These are phyloP conservation scores for Drosophila bifasciata DNA, from an alignment of 1,140 invertebrate genomes.

Conservation along the genomic window DNA sequence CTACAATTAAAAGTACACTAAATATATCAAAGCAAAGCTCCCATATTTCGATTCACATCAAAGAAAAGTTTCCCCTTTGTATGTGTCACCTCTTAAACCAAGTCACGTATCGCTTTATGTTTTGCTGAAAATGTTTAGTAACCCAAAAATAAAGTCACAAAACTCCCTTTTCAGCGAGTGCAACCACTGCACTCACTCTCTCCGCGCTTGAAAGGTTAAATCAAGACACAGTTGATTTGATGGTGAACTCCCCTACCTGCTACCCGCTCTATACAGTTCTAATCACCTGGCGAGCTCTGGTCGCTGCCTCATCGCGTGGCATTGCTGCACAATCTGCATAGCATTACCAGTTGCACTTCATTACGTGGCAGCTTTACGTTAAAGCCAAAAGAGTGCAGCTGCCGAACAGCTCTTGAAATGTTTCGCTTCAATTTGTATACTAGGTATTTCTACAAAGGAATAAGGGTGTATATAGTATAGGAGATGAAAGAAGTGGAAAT, in stretches of 20 bases:
- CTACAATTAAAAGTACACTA: no score
- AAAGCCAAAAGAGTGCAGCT: slow-evolving; percentile 20
- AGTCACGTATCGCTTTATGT: slow-evolving; percentile 50
- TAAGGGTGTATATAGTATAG: no score
- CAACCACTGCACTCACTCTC: slow-evolving; percentile 20
- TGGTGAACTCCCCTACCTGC: slow-evolving; percentile 25
- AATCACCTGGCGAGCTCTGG: slow-evolving; percentile 41
- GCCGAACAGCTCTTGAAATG: slow-evolving; percentile 24
- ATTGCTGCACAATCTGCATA: slow-evolving; percentile 39
- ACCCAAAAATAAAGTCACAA: slow-evolving; percentile 31
- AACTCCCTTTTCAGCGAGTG: slow-evolving; percentile 3
- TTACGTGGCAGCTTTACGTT: slow-evolving; percentile 5
- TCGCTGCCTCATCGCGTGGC: slow-evolving; percentile 35
- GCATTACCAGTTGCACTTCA: slow-evolving; percentile 31
- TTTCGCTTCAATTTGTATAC: slow-evolving; percentile 11
- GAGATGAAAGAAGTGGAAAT: no score
- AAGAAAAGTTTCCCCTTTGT: no score
- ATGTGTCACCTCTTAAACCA: slow-evolving; percentile 16
- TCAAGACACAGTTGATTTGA: slow-evolving; percentile 47
- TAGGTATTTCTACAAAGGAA: no score
- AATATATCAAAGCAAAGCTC: no score
- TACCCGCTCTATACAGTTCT: slow-evolving; percentile 30
- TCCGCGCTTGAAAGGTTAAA: slow-evolving; percentile 47
- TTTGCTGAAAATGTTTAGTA: slow-evolving; percentile 11
- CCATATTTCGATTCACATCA: no score